A percentile compares a stretch with the other conserved stretches of the same genome.
phyloP scores from a whole-genome alignment of 2,113 vertebrate species.

The Microcebus jonahi region DNA sequence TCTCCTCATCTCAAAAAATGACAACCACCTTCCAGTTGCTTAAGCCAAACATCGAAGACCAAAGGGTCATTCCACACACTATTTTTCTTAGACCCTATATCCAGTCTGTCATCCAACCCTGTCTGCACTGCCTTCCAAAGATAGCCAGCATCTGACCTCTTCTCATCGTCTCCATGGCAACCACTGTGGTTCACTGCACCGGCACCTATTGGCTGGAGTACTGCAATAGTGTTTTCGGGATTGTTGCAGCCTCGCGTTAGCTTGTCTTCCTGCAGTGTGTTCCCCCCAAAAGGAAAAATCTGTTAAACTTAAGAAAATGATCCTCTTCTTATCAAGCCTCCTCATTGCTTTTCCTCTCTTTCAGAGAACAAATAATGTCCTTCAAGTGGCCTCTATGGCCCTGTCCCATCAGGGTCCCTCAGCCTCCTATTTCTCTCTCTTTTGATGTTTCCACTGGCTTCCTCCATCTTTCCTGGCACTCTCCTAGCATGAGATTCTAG shows the following conservation, averaged over 20 bases:
- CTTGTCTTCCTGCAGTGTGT: neutral
- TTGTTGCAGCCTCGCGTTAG: neutral
- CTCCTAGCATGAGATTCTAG: neutral
- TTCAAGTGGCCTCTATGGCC: no score
- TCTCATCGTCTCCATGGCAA: neutral
- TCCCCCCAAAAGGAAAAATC: neutral
- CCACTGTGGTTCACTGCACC: accelerated
- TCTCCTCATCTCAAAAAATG: no score
- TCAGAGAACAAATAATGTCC: neutral
- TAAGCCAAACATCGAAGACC: neutral
- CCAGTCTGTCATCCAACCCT: neutral
- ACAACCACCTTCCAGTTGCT: neutral
- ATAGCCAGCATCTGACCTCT: neutral
- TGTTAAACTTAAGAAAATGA: neutral
- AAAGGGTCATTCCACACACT: neutral
- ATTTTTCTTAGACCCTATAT: neutral
- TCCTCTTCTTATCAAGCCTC: neutral
- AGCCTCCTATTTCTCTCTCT: neutral
- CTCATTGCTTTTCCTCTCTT: neutral
- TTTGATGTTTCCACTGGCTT: neutral
- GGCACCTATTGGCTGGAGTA: no score
- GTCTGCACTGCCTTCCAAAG: neutral
- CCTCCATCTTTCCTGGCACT: neutral
- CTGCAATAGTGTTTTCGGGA: neutral
- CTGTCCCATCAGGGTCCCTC: accelerated